Base-by-base conservation (phyloP, 1,140 invertebrate species). In the Caenorhabditis tropicalis region DNA sequence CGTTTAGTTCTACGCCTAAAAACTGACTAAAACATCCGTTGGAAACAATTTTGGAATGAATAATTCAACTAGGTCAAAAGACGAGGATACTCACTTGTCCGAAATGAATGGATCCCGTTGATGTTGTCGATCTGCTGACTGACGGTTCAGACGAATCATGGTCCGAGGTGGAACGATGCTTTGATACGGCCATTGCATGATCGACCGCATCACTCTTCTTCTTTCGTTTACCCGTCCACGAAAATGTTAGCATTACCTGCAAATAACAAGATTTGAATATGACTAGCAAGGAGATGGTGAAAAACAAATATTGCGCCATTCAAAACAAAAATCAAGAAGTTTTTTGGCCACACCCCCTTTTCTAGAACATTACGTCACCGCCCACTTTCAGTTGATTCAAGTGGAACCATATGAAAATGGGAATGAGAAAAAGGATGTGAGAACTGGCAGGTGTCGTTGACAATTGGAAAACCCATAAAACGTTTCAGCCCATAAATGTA, bases 181-280 rank as follows among this genome's bases (percentile, higher is more conserved):
- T 74, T 4, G 65, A 74, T 15, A 74, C 65, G 19, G 65, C 36
- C 65, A 74, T 43, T n/a, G 65, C 65, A 12, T 43, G 65, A 74
- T 74, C 65, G 6, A 15, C n/a, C 65, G 65, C 65, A 74, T 74
- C 65, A 24, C 65, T 74, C 36, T 74, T 74, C 10, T 74, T 74
- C 36, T 74, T 74, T 43, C 65, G 65, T 10, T 74, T 74, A 74
- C 65, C 65, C 65, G 65, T 74, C 65, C 65, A 74, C 36, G 65
- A 74, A 74, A 74, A 74, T 24, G 65, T 74, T 74, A 74, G 36
- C 65, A 74, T 74, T 74, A 74, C 65, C 65, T 74, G 65, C 24
- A 74, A 74, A 36, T 6, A 21, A 9, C 0, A 43, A 43, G 12
- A 43, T 6, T 5, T 43, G 39, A 6, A 43, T 43, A 43, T 12